phyloP scores from a whole-genome alignment of 2,797 vertebrate genomes.

The Poeciliopsis infans region DNA sequence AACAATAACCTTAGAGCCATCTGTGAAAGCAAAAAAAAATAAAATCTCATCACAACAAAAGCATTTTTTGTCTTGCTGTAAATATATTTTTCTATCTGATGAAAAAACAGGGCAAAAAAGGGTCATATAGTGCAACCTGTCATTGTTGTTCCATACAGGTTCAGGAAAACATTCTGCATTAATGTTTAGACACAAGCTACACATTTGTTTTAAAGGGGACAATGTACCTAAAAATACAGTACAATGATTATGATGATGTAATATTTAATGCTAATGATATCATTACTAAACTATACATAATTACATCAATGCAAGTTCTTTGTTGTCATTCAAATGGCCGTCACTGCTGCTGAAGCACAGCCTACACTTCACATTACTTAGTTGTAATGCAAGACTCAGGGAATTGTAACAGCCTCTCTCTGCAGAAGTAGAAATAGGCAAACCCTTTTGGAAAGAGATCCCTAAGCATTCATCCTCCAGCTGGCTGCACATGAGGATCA shows the following conservation, averaged over 20 bases:
- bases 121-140: not conserved
- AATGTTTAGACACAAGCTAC: not conserved
- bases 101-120: not conserved
- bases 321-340: not conserved
- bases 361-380: not conserved
- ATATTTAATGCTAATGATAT: not conserved
- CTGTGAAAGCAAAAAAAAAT: not conserved
- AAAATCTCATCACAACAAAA: not conserved
- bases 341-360: not conserved
- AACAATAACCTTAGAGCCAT: constrained; percentile 13
- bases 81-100: constrained; percentile 2
- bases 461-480: not conserved
- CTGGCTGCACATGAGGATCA: not conserved
- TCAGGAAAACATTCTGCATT: not conserved
- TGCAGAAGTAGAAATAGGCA: not conserved
- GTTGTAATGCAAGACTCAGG: not conserved
- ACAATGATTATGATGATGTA: not conserved
- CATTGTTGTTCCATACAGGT: not conserved
- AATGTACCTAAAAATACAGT: not conserved
- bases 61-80: not conserved
- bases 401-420: not conserved
- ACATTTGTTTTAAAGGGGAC: not conserved
- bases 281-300: not conserved
- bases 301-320: not conserved
- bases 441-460: not conserved